Evolutionary conservation across 2,888 invertebrate species (phyloP), one percentile per base, ranked within the genome.

Genomic region (Ctenicera cuprea): DNA sequence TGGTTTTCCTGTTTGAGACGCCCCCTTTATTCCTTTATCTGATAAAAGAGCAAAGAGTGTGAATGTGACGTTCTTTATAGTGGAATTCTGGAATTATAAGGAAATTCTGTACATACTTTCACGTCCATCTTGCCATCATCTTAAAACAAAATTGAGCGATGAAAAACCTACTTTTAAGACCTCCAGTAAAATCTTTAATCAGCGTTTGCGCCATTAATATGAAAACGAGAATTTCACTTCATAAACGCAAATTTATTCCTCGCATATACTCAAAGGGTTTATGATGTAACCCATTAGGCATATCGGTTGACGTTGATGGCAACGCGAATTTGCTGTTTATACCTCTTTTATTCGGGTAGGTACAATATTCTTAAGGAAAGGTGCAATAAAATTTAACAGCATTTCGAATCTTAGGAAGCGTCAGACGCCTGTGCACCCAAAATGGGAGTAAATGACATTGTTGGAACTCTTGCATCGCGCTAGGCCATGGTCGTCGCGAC

Each of bases 401-500:
- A 52, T 41, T 62, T 62, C 54, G 52, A 54, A 20, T 52, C 38
- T 38, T 37, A 12, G 48, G 48, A 30, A 66, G 14, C 33, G 57
- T 43, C 45, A 72, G 62, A 71, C 67, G 61, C 38, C 57, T 63
- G 48, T 71, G 54, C 71, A 74, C 57, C 33, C 61, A 74, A 74
- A 71, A 74, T 67, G 67, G 65, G 48, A 63, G 62, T 74, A 71
- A 71, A 74, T 74, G 71, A 71, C 67, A 71, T 71, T 67, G 59
- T 63, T 68, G 54, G 61, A 73, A 63, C 70, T 71, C 67, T 71
- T 71, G 67, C 70, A 77, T 77, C 74, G 78, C 73, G 77, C 74
- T 78, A 76, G 77, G 78, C 77, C 75, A 75, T 77, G 78, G 78
- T 71, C 76, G 77, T 68, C 68, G 71, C 65, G 68, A 72, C 67